These are phyloP conservation scores for Natrix natrix DNA, from an alignment of 2,797 vertebrate species.

Conservation along the genomic window DNA sequence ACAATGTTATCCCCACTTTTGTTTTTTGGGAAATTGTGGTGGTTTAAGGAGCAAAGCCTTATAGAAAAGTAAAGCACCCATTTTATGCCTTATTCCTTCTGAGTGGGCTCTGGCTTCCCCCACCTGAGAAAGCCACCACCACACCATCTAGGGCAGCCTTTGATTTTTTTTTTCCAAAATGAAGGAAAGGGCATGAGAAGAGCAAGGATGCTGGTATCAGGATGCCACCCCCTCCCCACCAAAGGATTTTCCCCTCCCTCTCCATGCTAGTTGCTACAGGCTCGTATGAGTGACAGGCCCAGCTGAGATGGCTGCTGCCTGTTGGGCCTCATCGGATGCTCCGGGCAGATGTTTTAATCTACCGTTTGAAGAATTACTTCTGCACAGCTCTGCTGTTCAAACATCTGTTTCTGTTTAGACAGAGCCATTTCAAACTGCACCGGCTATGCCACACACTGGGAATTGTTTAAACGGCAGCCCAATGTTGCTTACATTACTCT, in stretches of 20 bases:
- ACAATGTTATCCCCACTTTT: neutral
- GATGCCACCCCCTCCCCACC: neutral
- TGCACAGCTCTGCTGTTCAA: slow-evolving; percentile 59
- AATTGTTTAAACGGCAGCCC: slow-evolving; percentile 68
- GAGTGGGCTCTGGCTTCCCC: neutral
- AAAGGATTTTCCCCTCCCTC: rapidly evolving
- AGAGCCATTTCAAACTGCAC: slow-evolving; percentile 66
- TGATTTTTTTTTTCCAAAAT: neutral
- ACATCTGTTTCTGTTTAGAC: slow-evolving; percentile 80
- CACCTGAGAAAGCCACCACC: neutral
- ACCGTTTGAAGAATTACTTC: slow-evolving; percentile 70
- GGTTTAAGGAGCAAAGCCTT: neutral
- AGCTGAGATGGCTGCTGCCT: slow-evolving; percentile 63
- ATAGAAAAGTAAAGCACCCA: neutral
- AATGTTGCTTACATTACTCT: slow-evolving; percentile 67
- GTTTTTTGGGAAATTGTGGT: neutral
- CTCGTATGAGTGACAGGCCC: slow-evolving; percentile 64
- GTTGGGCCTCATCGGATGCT: slow-evolving; percentile 54
- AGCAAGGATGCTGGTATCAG: neutral
- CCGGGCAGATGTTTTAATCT: slow-evolving; percentile 78
- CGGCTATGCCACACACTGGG: slow-evolving; percentile 70
- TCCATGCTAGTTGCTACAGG: slow-evolving; percentile 18
- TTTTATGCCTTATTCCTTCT: neutral
- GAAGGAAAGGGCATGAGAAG: neutral
- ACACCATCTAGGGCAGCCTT: neutral